Conservation (phyloP, 1,140 invertebrate species). For the Caerostris extrusa region DNA sequence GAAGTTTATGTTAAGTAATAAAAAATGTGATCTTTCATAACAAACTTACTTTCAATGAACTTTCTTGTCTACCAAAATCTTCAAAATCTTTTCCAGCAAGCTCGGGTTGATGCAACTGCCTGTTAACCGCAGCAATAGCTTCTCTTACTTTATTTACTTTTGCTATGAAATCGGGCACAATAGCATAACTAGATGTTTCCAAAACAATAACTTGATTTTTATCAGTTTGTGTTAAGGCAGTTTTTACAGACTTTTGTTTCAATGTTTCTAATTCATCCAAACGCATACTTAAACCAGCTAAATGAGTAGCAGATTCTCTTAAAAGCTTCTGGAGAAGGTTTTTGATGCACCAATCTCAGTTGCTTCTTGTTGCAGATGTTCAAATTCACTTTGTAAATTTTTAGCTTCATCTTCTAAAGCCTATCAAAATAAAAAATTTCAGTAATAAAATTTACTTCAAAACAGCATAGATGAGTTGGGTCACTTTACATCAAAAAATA, state of each 20-base stretch:
- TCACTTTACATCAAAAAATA: not conserved
- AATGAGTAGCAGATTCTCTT: constrained; percentile 57
- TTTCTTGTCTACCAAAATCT: constrained; percentile 86
- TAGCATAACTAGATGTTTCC: constrained; percentile 75
- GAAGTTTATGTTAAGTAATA: too few species aligned
- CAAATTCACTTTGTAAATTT: constrained; percentile 65
- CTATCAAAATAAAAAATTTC: constrained; percentile 10
- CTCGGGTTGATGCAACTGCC: constrained; percentile 81
- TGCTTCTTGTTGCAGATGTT: constrained; percentile 64
- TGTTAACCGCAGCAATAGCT: constrained; percentile 84
- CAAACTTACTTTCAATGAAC: constrained; percentile 82
- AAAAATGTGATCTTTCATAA: too few species aligned
- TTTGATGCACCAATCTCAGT: constrained; percentile 60
- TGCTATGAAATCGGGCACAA: constrained; percentile 84
- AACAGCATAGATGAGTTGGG: not conserved
- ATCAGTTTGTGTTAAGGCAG: constrained; percentile 76
- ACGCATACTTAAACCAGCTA: constrained; percentile 64
- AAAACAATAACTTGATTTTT: constrained; percentile 53
- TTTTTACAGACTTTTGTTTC: constrained; percentile 60
- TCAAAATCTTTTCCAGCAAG: constrained; percentile 86
- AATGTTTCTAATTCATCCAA: constrained; percentile 66
- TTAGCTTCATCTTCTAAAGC: constrained; percentile 65
- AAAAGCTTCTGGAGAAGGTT: constrained; percentile 53
- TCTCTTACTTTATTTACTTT: constrained; percentile 85
- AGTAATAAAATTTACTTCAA: not conserved